These are phyloP conservation scores for Homarus gammarus DNA, from an alignment of 2,888 invertebrate species.

Conservation along the genomic window DNA sequence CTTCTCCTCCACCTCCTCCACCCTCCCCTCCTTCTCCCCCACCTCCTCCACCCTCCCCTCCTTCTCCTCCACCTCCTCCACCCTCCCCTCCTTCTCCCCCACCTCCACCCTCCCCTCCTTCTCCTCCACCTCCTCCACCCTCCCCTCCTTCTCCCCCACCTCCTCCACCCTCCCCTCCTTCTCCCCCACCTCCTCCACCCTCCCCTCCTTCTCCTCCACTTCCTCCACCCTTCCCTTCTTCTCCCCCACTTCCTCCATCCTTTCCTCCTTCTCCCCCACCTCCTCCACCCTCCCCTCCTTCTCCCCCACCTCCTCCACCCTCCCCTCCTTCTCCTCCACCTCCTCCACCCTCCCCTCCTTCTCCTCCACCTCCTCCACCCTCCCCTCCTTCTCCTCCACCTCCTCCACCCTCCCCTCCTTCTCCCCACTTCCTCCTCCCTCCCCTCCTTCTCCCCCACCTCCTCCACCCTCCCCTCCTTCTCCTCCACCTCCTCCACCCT, in stretches of 20 bases:
- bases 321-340: not conserved
- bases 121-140: not conserved
- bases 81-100: not conserved
- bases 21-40: not conserved
- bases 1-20: not conserved
- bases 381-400: not conserved
- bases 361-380: not conserved
- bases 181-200: not conserved
- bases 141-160: not conserved
- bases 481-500: not conserved
- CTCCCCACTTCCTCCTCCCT: not conserved
- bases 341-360: too few species aligned
- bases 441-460: not conserved
- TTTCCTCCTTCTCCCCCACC: not conserved
- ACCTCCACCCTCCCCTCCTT: not conserved
- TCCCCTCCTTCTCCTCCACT: too few species aligned
- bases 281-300: not conserved
- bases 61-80: not conserved
- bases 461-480: not conserved
- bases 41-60: not conserved
- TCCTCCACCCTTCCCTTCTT: not conserved
- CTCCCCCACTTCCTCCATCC: not conserved
- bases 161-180: too few species aligned
- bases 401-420: not conserved
- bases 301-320: not conserved